A percentile compares a stretch with the other conserved stretches of the same genome.
These are phyloP conservation scores for Paratrypauchen microcephalus DNA, from an alignment of 2,797 vertebrate genomes.

Conservation along the genomic window DNA sequence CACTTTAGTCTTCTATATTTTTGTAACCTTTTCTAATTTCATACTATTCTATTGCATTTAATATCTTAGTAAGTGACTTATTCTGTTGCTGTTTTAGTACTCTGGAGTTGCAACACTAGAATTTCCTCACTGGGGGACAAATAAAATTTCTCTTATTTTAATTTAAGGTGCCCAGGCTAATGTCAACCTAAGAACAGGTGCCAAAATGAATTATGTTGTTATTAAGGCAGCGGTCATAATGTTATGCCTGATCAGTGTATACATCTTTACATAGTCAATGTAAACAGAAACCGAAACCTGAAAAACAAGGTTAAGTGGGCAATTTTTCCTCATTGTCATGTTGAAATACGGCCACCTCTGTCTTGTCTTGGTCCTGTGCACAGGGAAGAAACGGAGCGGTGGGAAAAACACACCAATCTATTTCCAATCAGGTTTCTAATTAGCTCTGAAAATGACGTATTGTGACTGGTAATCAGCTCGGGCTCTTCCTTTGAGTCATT, in stretches of 20 bases:
- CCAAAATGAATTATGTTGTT: slow-evolving; percentile 2
- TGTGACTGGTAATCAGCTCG: slow-evolving; percentile 73
- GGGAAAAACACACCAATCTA: slow-evolving; percentile 66
- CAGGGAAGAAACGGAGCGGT: slow-evolving; percentile 40
- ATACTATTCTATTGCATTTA: no score
- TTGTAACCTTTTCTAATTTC: background rate
- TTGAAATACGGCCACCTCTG: slow-evolving; percentile 41
- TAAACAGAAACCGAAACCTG: slow-evolving; percentile 20
- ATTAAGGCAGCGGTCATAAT: slow-evolving; percentile 12
- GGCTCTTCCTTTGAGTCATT: slow-evolving; percentile 71
- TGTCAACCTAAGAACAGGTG: background rate
- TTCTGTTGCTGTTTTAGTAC: background rate
- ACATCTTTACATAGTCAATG: slow-evolving; percentile 10
- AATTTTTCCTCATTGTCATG: slow-evolving; percentile 15
- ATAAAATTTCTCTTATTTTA: background rate
- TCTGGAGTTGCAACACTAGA: background rate
- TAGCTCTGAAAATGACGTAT: slow-evolving; percentile 70
- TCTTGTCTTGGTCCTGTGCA: slow-evolving; percentile 42
- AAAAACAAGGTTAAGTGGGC: slow-evolving; percentile 18
- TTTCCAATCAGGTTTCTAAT: slow-evolving; percentile 76
- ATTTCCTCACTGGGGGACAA: background rate
- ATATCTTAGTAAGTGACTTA: background rate
- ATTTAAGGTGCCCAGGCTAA: background rate
- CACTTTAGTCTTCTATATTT: background rate
- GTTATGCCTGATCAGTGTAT: background rate